A percentile compares a stretch with the other conserved stretches of the same genome.
These are phyloP conservation scores for Troglohyphantes excavatus DNA, from an alignment of 2,888 invertebrate species.

Conservation along the genomic window DNA sequence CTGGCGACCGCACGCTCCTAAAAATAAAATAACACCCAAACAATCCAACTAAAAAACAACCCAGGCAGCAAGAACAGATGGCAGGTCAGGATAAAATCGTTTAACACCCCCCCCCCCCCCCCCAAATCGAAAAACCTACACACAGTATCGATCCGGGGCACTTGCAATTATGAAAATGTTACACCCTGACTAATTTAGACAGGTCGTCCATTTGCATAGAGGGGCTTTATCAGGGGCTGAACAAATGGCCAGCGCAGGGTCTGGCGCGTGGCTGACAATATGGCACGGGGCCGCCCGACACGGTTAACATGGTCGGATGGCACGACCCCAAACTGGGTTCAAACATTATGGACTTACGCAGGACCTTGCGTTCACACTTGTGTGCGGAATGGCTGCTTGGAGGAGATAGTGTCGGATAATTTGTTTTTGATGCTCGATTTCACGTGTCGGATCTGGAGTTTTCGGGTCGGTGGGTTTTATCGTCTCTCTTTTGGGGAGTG, in stretches of 20 bases:
- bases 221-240: constrained; percentile 60
- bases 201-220: constrained; percentile 66
- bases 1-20: constrained; percentile 22
- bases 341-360: constrained; percentile 62
- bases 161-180: constrained; percentile 75
- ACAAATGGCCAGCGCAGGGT: constrained; percentile 66
- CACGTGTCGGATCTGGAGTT: not conserved
- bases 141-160: constrained; percentile 11
- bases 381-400: constrained; percentile 14
- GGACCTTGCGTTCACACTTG: constrained; percentile 25
- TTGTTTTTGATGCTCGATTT: constrained; percentile 12
- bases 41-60: constrained; percentile 22
- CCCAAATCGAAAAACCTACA: constrained; percentile 47
- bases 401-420: constrained; percentile 13
- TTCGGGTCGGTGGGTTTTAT: not conserved
- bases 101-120: constrained; percentile 32
- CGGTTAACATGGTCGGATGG: constrained; percentile 30
- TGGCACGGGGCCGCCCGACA: constrained; percentile 45
- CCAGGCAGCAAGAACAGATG: constrained; percentile 50
- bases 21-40: not conserved
- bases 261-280: constrained; percentile 62
- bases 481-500: not conserved
- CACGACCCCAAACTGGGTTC: constrained; percentile 47
- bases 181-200: constrained; percentile 76
- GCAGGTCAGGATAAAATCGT: constrained; percentile 67